phyloP scores from a whole-genome alignment of 2,113 vertebrate species.

The Strix uralensis region DNA sequence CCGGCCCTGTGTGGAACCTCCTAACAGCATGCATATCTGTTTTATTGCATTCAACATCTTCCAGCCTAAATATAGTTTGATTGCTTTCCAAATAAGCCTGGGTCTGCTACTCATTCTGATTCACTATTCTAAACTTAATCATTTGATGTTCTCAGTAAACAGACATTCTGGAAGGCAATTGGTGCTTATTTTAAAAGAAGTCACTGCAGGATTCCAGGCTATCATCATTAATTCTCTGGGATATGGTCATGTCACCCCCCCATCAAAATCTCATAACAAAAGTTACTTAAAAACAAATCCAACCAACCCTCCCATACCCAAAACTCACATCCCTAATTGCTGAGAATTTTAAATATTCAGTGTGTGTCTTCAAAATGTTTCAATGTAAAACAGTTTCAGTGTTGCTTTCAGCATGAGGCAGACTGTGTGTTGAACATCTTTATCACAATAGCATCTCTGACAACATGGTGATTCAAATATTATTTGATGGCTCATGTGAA shows the following conservation, averaged over 20 bases:
- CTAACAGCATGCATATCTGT: neutral
- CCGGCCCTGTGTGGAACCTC: neutral
- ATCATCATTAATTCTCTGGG: neutral
- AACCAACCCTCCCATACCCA: neutral
- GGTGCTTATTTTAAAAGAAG: conserved; percentile 12
- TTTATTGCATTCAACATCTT: neutral
- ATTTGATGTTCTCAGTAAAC: conserved; percentile 38
- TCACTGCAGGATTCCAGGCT: neutral
- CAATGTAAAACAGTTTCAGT: neutral
- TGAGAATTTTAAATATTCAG: neutral
- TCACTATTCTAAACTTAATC: conserved; percentile 21
- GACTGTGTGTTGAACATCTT: neutral
- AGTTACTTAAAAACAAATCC: neutral
- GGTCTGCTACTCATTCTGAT: conserved; percentile 27
- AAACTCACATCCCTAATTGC: neutral
- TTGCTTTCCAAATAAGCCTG: conserved; percentile 12
- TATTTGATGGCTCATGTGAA: neutral
- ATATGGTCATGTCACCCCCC: neutral
- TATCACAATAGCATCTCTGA: neutral
- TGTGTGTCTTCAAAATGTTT: neutral
- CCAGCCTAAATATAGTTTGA: neutral
- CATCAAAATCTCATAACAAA: neutral
- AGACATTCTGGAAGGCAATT: neutral
- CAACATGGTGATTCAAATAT: neutral
- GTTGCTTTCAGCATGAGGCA: neutral